Evolutionary conservation across 2,113 vertebrate species (phyloP).

Genomic region (Thomomys bottae): DNA sequence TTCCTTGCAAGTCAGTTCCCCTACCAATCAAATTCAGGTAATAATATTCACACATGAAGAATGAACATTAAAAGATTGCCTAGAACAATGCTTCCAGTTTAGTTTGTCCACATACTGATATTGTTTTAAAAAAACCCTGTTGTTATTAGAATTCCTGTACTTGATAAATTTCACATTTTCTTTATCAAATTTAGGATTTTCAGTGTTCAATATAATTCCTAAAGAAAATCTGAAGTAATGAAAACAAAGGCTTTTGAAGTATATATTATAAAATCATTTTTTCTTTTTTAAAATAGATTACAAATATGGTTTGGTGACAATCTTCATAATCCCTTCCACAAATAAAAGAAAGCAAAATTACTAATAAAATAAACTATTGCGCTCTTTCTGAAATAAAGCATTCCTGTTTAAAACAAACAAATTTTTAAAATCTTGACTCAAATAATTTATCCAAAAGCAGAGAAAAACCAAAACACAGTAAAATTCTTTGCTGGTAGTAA

Average conservation of each 20-base stretch:
- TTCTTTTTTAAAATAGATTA: background rate
- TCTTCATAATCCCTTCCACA: slow-evolving; percentile 1
- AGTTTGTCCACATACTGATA: background rate
- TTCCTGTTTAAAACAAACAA: background rate
- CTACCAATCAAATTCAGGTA: slow-evolving; percentile 56
- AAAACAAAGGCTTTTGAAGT: background rate
- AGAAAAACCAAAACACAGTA: slow-evolving; percentile 28
- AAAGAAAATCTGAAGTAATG: background rate
- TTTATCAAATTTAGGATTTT: slow-evolving; percentile 29
- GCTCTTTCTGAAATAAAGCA: slow-evolving; percentile 34
- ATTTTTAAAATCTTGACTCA: background rate
- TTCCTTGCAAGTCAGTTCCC: slow-evolving; percentile 43
- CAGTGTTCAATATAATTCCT: slow-evolving; percentile 16
- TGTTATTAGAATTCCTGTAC: background rate
- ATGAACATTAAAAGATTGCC: background rate
- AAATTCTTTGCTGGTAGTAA: slow-evolving; percentile 2
- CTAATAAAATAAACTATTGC: slow-evolving; percentile 23
- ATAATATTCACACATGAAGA: slow-evolving; percentile 48
- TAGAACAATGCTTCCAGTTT: background rate
- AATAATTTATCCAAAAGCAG: slow-evolving; percentile 17
- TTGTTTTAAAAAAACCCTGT: background rate
- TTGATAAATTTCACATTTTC: slow-evolving; percentile 16
- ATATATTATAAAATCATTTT: background rate
- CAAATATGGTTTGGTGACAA: background rate
- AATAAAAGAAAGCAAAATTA: slow-evolving; percentile 24